Evolutionary conservation across 37 sponge, comb jelly and placozoan species (phyloP).

Genomic region (Oscarella lobularis): DNA sequence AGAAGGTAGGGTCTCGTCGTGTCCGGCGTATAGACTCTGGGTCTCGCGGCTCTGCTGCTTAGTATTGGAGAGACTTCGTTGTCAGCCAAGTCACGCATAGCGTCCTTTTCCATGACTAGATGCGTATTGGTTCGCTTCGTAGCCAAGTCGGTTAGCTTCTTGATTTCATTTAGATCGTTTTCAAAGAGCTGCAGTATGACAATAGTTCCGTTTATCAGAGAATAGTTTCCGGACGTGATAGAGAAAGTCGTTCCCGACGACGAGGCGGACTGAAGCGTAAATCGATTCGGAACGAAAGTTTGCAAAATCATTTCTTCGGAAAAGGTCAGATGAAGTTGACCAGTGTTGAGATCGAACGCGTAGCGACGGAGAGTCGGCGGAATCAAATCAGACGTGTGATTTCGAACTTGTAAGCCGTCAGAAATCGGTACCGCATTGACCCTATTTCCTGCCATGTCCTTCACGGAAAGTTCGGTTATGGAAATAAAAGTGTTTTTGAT

Average conservation of each 20-base stretch:
- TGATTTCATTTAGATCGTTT: constrained; percentile 54
- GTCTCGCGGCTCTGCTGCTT: constrained; percentile 8
- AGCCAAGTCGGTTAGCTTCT: constrained; percentile 34
- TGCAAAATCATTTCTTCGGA: constrained; percentile 41
- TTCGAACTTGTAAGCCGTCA: constrained; percentile 9
- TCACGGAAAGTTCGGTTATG: constrained; percentile 21
- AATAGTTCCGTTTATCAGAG: constrained; percentile 4
- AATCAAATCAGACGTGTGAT: constrained; percentile 55
- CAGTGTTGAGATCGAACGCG: constrained; percentile 40
- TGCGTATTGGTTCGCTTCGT: constrained; percentile 22
- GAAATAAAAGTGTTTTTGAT: constrained; percentile 34
- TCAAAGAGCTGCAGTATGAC: constrained; percentile 29
- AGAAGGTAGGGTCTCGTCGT: constrained; percentile 34
- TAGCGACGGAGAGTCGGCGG: constrained; percentile 51
- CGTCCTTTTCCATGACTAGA: constrained; percentile 34
- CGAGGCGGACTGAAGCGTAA: constrained; percentile 43
- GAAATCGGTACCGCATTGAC: constrained; percentile 22
- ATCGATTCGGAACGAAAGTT: constrained; percentile 24
- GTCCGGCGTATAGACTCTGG: constrained; percentile 32
- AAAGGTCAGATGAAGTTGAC: constrained; percentile 40
- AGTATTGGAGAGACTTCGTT: constrained; percentile 58
- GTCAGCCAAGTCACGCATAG: constrained; percentile 59
- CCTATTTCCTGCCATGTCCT: constrained; percentile 57
- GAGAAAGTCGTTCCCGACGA: constrained; percentile 20
- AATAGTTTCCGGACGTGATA: constrained; percentile 23